Base-by-base conservation (phyloP, 1,140 invertebrate species). In the Colletes gigas region DNA sequence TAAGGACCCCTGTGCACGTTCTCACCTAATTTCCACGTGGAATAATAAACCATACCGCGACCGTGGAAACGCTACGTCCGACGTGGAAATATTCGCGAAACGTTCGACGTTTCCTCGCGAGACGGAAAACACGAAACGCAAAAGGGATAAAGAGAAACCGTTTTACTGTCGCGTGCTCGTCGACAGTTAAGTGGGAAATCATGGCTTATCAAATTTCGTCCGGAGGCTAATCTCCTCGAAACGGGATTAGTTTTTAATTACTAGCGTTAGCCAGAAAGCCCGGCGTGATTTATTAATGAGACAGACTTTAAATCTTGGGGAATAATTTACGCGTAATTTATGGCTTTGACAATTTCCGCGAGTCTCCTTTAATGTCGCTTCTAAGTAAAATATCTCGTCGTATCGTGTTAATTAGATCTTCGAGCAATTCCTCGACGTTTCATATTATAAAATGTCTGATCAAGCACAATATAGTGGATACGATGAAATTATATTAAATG, bases 151-250 rank as follows among this genome's bases (percentile, higher is more conserved):
- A 62, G 12, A n/a, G 67, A 63, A 78, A 47, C 50, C 68, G 7
- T 65, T 44, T 9, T 6, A n/a, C 9, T 72, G 76, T 78, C 52
- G 76, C 76, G 68, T 78, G 68, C 1, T 72, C 5, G 5, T 4
- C 19, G n/a, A 30, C 76, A 30, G 62, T 78, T 72, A 54, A 65
- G 15, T 4, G 17, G 41, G 39, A 41, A 70, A 70, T 59, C n/a
- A 55, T 66, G 63, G 65, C 63, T 55, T 72, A 72, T 78, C 68
- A 72, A 72, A 78, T 72, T 65, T 72, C 76, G 15, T 19, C 39
- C 17, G 68, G n/a, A 60, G 17, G 54, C 21, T 65, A 78, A 72
- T 65, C n/a, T 59, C 4, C n/a, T 77, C 4, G 55, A 19, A 59
- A 15, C 41, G 10, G 59, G 19, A 78, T 72, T 63, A 47, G 39